A percentile compares a stretch with the other conserved stretches of the same genome.
Evolutionary conservation across 2,797 vertebrate genomes (phyloP).

Genomic region (Scolopax rusticola): DNA sequence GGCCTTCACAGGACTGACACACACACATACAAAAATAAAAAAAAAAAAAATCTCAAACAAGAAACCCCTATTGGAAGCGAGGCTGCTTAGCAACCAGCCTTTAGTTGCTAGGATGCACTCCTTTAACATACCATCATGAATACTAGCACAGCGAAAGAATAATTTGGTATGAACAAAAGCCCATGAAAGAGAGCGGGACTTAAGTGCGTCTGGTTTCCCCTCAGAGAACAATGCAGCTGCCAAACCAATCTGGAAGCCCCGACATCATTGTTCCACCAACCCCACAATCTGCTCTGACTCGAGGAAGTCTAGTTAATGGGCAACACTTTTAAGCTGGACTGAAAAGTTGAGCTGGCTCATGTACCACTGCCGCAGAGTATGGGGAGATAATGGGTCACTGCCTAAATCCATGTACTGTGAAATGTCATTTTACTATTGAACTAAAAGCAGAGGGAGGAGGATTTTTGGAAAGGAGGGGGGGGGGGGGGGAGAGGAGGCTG

Average conservation of each 20-base stretch:
- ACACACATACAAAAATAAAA: constrained; percentile 44
- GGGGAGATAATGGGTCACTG: constrained; percentile 74
- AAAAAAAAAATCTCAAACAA: constrained; percentile 78
- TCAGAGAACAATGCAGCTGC: constrained; percentile 93
- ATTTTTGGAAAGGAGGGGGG: not conserved
- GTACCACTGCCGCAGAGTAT: constrained; percentile 64
- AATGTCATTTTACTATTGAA: constrained; percentile 73
- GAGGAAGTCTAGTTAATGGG: constrained; percentile 83
- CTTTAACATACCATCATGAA: constrained; percentile 89
- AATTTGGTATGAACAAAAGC: constrained; percentile 91
- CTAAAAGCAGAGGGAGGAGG: not conserved
- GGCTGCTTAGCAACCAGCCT: constrained; percentile 86
- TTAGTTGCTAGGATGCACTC: constrained; percentile 87
- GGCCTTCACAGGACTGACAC: constrained; percentile 68
- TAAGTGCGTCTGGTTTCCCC: constrained; percentile 96
- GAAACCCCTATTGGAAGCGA: constrained; percentile 79
- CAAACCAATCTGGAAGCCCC: constrained; percentile 93
- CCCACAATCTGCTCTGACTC: constrained; percentile 86
- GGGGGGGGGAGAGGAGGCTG: not conserved
- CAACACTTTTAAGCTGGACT: constrained; percentile 79
- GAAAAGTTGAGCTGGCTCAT: constrained; percentile 81
- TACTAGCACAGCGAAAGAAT: constrained; percentile 92
- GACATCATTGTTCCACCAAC: constrained; percentile 89
- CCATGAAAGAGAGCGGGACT: constrained; percentile 86
- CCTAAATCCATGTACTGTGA: constrained; percentile 71